Base-by-base conservation (phyloP, 2,797 vertebrate species). In the Eulemur coronatus region DNA sequence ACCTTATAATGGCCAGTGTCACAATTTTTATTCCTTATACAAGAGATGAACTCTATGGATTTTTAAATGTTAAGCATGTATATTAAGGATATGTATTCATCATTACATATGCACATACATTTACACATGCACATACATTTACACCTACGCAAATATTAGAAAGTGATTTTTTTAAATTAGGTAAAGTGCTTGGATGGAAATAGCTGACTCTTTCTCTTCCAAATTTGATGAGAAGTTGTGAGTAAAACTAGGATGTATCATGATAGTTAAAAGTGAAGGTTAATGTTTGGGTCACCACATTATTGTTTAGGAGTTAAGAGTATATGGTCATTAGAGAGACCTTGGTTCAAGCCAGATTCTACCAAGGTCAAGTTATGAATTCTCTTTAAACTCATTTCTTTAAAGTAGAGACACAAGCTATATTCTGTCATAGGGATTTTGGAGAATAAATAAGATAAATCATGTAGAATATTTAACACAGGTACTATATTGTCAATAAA, bases 1-100 rank as follows among this genome's bases (percentile, higher is more conserved):
- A 97, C 91, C 33, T 96, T 93, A 81, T 97, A 97, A 97, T 97
- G 97, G 89, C 80, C 93, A 97, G 13, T 97, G 94, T 96, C 95
- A 94, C 41, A 72, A 84, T 91, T 98, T 96, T 96, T 96, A 94
- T 93, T 95, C 69, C 67, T 93, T 88, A 67, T 69, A 85, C 69
- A 96, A 75, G 76, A 95, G 80, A 93, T 87, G 85, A 94, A 93
- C 55, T 26, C 80, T 94, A 90, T 50, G 22, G 52, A 67, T 91
- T 97, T 95, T 97, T 70, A 97, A 95, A 94, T 95, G 80, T 92
- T 91, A 96, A 93, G 17, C 26, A 65, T 78, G 52, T 89, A 26
- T 48, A 95, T 80, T 92, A 72, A 88, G 22, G 61, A 78, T 72
- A 92, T 65, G 5, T 93, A 76, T 69, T 96, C 72, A 81, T 38